Evolutionary conservation across 1,140 invertebrate species (phyloP).

Genomic region (Bombyx mandarina): DNA sequence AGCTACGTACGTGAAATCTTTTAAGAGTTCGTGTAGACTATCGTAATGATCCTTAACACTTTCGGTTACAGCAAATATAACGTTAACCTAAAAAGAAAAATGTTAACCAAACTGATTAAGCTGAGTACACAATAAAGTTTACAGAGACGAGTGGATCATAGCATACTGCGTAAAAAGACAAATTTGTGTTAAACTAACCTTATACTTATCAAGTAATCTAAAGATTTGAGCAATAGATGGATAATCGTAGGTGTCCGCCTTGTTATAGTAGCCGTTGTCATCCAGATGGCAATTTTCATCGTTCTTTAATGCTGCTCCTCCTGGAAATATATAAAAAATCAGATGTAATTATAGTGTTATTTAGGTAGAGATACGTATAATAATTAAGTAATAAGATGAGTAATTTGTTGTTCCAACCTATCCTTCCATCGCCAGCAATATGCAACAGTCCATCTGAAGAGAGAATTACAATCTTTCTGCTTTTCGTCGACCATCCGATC

Average conservation of each 20-base stretch:
- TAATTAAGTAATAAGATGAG: not conserved
- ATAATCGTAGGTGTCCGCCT: conserved; percentile 73
- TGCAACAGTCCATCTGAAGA: conserved; percentile 76
- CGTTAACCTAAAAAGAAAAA: conserved; percentile 65
- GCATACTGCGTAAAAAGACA: conserved; percentile 7
- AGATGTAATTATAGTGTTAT: not conserved
- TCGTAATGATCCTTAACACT: conserved; percentile 70
- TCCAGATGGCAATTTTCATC: conserved; percentile 73
- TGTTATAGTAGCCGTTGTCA: conserved; percentile 69
- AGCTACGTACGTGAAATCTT: conserved; percentile 73
- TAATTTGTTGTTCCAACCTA: conserved; percentile 36
- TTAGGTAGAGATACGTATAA: not conserved
- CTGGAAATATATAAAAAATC: conserved; percentile 26
- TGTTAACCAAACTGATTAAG: conserved; percentile 1
- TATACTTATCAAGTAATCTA: conserved; percentile 68
- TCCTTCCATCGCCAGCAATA: conserved; percentile 76
- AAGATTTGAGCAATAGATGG: conserved; percentile 75
- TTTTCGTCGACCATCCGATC: conserved; percentile 73
- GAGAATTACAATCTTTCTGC: conserved; percentile 75
- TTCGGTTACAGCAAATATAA: conserved; percentile 75
- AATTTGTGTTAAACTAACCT: conserved; percentile 44
- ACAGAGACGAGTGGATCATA: conserved; percentile 18
- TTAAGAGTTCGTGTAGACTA: conserved; percentile 64
- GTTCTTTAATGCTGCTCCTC: conserved; percentile 66
- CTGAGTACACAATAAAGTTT: conserved; percentile 13